Conservation (phyloP, 2,113 vertebrate genomes). For the Carassius auratus region DNA sequence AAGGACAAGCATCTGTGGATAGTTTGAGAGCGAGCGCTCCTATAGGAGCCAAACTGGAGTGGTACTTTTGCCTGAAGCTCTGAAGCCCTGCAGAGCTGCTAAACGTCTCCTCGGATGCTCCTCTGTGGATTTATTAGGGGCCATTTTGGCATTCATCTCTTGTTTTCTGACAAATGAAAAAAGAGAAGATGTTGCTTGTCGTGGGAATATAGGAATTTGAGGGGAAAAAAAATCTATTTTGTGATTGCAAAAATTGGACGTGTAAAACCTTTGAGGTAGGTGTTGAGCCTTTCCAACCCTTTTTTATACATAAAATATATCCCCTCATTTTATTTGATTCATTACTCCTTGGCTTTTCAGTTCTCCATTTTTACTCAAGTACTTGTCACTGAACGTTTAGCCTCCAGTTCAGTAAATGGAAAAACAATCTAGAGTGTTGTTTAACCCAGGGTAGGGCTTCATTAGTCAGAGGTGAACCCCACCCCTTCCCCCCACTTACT, state of each 20-base stretch:
- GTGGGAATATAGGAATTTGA: slow-evolving; percentile 71
- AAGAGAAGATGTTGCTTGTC: slow-evolving; percentile 67
- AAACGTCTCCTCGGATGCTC: slow-evolving; percentile 62
- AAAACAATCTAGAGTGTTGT: slow-evolving; percentile 74
- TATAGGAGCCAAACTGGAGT: slow-evolving; percentile 79
- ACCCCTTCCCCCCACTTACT: slow-evolving; percentile 37
- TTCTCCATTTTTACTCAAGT: slow-evolving; percentile 41
- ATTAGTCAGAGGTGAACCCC: slow-evolving; percentile 59
- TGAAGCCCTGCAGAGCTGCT: slow-evolving; percentile 49
- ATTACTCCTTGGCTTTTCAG: slow-evolving; percentile 57
- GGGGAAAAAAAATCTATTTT: slow-evolving; percentile 59
- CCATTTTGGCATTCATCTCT: slow-evolving; percentile 71
- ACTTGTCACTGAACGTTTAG: slow-evolving; percentile 42
- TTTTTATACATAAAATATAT: slow-evolving; percentile 70
- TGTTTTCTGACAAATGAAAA: slow-evolving; percentile 51
- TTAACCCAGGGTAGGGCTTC: slow-evolving; percentile 81
- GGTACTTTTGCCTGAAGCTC: slow-evolving; percentile 77
- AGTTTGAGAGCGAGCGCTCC: slow-evolving; percentile 74
- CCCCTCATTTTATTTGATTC: slow-evolving; percentile 54
- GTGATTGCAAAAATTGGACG: slow-evolving; percentile 75
- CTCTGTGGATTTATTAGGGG: slow-evolving; percentile 75
- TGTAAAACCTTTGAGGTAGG: slow-evolving; percentile 83
- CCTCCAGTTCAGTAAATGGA: slow-evolving; percentile 73
- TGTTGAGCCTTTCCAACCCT: slow-evolving; percentile 78
- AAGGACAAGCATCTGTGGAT: slow-evolving; percentile 83